These are phyloP conservation scores for Cetonia aurata DNA, from an alignment of 2,888 invertebrate species.

Conservation along the genomic window DNA sequence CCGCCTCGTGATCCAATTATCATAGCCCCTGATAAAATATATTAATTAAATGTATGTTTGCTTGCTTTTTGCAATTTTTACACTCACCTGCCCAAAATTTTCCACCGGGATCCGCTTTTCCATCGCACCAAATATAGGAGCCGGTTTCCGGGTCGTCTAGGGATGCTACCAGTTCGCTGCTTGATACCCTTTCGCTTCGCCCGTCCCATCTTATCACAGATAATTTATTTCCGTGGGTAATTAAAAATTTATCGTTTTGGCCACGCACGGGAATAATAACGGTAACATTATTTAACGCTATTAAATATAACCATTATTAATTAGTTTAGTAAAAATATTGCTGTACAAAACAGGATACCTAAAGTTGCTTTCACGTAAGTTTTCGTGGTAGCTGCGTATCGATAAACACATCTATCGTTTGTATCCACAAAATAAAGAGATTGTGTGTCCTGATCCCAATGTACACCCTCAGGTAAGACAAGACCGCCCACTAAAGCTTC, in stretches of 20 bases:
- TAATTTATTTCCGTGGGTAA: conserved; percentile 73
- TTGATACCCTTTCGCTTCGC: conserved; percentile 66
- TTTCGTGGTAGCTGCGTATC: conserved; percentile 36
- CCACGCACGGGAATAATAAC: conserved; percentile 77
- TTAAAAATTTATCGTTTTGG: conserved; percentile 72
- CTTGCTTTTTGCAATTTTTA: background rate
- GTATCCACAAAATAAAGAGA: conserved; percentile 46
- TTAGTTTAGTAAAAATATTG: background rate
- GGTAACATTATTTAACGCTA: conserved; percentile 56
- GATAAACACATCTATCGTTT: conserved; percentile 42
- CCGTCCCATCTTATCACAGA: conserved; percentile 77
- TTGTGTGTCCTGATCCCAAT: conserved; percentile 43
- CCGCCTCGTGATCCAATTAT: conserved; percentile 49
- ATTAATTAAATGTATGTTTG: background rate
- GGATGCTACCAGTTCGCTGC: conserved; percentile 69
- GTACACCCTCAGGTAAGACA: conserved; percentile 38
- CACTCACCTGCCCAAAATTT: conserved; percentile 78
- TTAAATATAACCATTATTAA: conserved; percentile 21
- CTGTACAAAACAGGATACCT: conserved; percentile 21
- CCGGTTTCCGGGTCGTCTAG: conserved; percentile 69
- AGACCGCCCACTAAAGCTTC: conserved; percentile 40
- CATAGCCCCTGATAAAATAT: conserved; percentile 57
- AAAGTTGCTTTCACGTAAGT: conserved; percentile 34
- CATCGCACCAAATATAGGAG: conserved; percentile 81
- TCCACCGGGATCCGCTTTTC: conserved; percentile 81